These are phyloP conservation scores for Turnix velox DNA, from an alignment of 2,113 vertebrate genomes.

Conservation along the genomic window DNA sequence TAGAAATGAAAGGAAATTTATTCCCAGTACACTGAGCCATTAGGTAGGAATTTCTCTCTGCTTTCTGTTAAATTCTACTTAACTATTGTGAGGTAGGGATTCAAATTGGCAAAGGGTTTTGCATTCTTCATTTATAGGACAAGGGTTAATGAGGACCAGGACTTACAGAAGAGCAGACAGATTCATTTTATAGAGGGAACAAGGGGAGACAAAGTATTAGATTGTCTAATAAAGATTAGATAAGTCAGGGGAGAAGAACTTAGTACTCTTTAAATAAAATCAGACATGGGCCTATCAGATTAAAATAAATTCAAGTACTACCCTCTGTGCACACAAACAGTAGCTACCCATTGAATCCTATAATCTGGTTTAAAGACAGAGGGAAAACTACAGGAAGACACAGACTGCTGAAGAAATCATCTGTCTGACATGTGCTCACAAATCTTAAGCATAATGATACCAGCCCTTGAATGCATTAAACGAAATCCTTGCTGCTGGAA, in stretches of 20 bases:
- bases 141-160: neutral
- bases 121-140: neutral
- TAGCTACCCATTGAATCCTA: neutral
- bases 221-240: conserved; percentile 26
- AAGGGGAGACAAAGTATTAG: conserved; percentile 4
- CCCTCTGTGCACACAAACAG: neutral
- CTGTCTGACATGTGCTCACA: accelerated
- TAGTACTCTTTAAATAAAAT: conserved; percentile 24
- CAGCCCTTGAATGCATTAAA: accelerated
- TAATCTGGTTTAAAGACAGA: neutral
- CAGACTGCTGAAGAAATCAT: neutral
- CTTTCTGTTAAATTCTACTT: neutral
- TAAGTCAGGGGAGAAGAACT: conserved; percentile 30
- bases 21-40: neutral
- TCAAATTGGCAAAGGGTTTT: neutral
- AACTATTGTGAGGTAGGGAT: neutral
- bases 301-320: neutral
- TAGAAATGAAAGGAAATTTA: neutral
- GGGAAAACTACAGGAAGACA: neutral
- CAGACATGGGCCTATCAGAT: neutral
- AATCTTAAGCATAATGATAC: neutral
- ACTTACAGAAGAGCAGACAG: conserved; percentile 24
- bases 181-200: conserved; percentile 9
- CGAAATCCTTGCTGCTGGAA: neutral
- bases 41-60: neutral